A percentile compares a stretch with the other conserved stretches of the same genome.
Evolutionary conservation across 2,888 invertebrate species (phyloP).

Genomic region (Tineola bisselliella): DNA sequence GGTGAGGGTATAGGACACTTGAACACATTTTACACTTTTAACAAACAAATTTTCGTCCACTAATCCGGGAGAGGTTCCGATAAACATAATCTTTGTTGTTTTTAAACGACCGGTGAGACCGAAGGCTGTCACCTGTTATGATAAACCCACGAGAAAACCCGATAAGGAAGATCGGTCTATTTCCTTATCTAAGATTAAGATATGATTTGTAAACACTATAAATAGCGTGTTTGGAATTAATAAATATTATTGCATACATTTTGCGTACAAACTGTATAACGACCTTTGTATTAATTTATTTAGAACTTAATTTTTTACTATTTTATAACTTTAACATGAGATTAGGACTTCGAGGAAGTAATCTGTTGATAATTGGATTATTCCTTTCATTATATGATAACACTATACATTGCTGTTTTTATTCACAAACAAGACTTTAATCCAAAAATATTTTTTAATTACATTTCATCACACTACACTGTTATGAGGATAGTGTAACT

Average conservation of each 20-base stretch:
- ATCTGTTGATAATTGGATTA: too few species aligned
- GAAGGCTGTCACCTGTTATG: neutral
- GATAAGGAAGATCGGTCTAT: conserved; percentile 6
- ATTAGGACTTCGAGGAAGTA: too few species aligned
- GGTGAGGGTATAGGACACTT: neutral
- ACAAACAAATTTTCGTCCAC: neutral
- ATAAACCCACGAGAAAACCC: neutral
- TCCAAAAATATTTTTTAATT: too few species aligned
- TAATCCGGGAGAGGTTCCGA: neutral
- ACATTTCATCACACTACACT: too few species aligned
- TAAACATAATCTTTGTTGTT: neutral
- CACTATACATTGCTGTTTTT: too few species aligned
- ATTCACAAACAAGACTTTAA: too few species aligned
- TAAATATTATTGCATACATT: neutral
- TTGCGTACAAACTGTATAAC: neutral
- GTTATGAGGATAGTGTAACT: too few species aligned
- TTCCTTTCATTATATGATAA: too few species aligned
- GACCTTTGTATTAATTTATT: too few species aligned
- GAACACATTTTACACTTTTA: neutral
- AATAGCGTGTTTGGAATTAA: neutral
- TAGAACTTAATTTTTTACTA: too few species aligned
- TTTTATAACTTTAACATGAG: too few species aligned
- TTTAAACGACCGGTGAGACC: neutral
- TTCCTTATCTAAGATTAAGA: neutral
- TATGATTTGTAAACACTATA: neutral